Evolutionary conservation across 1,140 invertebrate species (phyloP).

Genomic region (Vanessa tameamea): DNA sequence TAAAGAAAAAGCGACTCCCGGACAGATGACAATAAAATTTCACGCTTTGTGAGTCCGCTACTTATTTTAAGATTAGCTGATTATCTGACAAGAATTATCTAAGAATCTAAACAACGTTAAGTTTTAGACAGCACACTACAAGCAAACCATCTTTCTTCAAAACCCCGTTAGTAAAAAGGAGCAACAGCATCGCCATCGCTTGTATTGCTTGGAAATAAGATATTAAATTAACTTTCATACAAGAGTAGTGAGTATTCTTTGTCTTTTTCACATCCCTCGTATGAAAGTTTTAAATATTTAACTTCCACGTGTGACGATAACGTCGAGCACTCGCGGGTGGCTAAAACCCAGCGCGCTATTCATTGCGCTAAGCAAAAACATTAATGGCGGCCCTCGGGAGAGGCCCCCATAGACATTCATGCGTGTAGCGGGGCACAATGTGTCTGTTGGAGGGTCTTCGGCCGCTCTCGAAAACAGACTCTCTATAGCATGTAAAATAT

Average conservation of each 20-base stretch:
- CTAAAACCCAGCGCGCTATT: conserved; percentile 5
- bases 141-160: too few relatives aligned
- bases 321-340: not conserved
- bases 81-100: too few relatives aligned
- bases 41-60: too few relatives aligned
- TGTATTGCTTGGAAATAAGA: too few relatives aligned
- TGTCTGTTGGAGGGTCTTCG: not conserved
- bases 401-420: not conserved
- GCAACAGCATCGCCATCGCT: too few relatives aligned
- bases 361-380: conserved; percentile 5
- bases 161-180: too few relatives aligned
- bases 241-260: not conserved
- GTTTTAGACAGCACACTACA: too few relatives aligned
- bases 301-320: not conserved
- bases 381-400: not conserved
- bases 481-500: not conserved
- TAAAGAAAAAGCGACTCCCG: too few relatives aligned
- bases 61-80: too few relatives aligned
- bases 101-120: too few relatives aligned
- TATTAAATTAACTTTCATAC: too few relatives aligned
- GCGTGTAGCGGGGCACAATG: not conserved
- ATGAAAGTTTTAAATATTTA: not conserved
- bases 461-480: not conserved
- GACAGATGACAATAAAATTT: too few relatives aligned
- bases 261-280: not conserved